A percentile compares a stretch with the other conserved stretches of the same genome.
phyloP scores from a whole-genome alignment of 2,888 invertebrate species.

The Torymus tubicola region DNA sequence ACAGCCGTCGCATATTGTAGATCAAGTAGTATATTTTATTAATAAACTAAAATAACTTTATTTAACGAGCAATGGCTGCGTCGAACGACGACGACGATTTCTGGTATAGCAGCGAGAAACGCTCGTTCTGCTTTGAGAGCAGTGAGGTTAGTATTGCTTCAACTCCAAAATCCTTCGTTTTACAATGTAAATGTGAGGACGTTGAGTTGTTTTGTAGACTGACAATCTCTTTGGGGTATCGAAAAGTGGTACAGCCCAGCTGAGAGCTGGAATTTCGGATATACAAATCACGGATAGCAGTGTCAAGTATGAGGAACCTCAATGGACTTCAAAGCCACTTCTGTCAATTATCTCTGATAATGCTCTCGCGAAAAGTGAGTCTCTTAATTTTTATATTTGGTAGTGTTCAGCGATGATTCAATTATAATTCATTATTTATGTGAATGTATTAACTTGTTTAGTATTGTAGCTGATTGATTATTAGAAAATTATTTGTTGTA shows the following conservation, averaged over 20 bases:
- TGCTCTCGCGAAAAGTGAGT: constrained; percentile 72
- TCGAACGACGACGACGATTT: constrained; percentile 83
- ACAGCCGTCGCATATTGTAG: too few relatives aligned
- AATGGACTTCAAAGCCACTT: constrained; percentile 71
- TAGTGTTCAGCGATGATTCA: too few relatives aligned
- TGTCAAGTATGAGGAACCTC: constrained; percentile 65
- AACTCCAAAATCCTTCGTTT: too few relatives aligned
- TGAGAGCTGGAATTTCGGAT: constrained; percentile 73
- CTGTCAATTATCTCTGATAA: constrained; percentile 76
- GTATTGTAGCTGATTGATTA: too few relatives aligned
- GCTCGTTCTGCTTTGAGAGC: constrained; percentile 88
- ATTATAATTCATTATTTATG: too few relatives aligned
- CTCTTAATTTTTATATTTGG: too few relatives aligned
- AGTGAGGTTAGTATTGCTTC: constrained; percentile 79
- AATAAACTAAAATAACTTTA: too few relatives aligned
- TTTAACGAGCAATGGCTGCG: constrained; percentile 56
- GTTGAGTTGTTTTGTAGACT: constrained; percentile 70
- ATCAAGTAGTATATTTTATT: too few relatives aligned
- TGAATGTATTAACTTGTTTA: too few relatives aligned
- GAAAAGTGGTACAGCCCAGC: constrained; percentile 72
- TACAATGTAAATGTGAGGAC: too few relatives aligned
- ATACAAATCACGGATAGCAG: constrained; percentile 66
- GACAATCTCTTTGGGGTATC: constrained; percentile 80
- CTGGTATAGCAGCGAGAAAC: constrained; percentile 87
- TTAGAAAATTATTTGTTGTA: too few relatives aligned